phyloP scores from a whole-genome alignment of 2,888 invertebrate species.

The Leucophenga montana region DNA sequence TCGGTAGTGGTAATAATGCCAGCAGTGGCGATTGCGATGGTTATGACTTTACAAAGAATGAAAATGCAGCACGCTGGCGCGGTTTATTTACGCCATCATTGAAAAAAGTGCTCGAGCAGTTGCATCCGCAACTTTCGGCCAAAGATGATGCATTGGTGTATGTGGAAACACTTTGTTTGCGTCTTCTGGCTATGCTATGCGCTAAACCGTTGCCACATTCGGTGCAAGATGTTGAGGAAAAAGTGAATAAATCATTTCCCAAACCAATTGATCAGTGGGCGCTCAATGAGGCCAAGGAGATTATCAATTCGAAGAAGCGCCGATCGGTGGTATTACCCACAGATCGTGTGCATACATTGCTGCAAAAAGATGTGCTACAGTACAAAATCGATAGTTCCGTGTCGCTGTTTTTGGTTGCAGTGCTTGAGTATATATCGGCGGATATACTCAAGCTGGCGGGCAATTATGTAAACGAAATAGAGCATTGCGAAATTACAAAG shows the following conservation, averaged over 20 bases:
- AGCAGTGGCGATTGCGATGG: slow-evolving; percentile 56
- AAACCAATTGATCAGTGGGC: slow-evolving; percentile 96
- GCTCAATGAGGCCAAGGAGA: slow-evolving; percentile 89
- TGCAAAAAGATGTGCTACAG: slow-evolving; percentile 90
- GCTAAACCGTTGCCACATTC: slow-evolving; percentile 88
- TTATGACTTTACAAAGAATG: slow-evolving; percentile 88
- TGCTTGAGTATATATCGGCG: slow-evolving; percentile 94
- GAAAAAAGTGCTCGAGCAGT: slow-evolving; percentile 91
- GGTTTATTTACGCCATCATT: slow-evolving; percentile 90
- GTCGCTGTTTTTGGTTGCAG: slow-evolving; percentile 91
- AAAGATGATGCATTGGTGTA: slow-evolving; percentile 93
- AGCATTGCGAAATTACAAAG: slow-evolving; percentile 91
- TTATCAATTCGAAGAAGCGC: slow-evolving; percentile 84
- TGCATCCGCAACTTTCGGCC: slow-evolving; percentile 89
- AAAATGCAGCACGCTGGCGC: slow-evolving; percentile 93
- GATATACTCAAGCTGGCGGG: slow-evolving; percentile 97
- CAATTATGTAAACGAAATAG: slow-evolving; percentile 97
- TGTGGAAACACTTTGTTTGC: slow-evolving; percentile 92
- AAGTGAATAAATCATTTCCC: slow-evolving; percentile 94
- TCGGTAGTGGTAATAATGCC: slow-evolving; percentile 33
- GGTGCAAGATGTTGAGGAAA: slow-evolving; percentile 92
- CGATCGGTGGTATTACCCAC: slow-evolving; percentile 87
- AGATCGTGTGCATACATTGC: slow-evolving; percentile 90
- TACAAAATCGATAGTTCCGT: slow-evolving; percentile 92
- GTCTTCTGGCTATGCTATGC: slow-evolving; percentile 90